A percentile compares a stretch with the other conserved stretches of the same genome.
Conservation (phyloP, 2,888 invertebrate species). For the Ryuthela nishihirai region DNA sequence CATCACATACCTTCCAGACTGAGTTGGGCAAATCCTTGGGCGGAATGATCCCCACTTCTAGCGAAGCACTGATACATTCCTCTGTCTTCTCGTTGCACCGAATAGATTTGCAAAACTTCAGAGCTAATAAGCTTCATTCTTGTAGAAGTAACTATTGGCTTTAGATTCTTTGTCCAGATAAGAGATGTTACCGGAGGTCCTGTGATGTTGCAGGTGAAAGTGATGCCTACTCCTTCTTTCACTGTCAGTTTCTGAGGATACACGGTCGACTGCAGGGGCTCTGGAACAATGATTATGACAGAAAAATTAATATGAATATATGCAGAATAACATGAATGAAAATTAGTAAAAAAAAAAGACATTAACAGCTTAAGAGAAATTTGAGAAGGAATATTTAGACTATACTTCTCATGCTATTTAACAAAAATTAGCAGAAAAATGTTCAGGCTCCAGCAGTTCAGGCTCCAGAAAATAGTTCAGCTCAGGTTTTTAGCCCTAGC, state of each 20-base stretch:
- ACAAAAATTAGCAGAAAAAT: too few species aligned
- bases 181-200: constrained; percentile 25
- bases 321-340: too few species aligned
- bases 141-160: constrained; percentile 27
- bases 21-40: constrained; percentile 26
- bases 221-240: constrained; percentile 32
- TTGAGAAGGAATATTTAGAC: too few species aligned
- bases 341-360: too few species aligned
- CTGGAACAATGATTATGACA: too few species aligned
- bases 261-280: constrained; percentile 14
- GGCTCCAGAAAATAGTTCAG: too few species aligned
- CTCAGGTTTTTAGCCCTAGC: too few species aligned
- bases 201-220: constrained; percentile 33
- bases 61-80: constrained; percentile 41
- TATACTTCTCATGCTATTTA: too few species aligned
- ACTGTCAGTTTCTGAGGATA: constrained; percentile 25
- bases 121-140: constrained; percentile 32
- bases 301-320: too few species aligned
- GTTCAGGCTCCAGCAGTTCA: too few species aligned
- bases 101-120: constrained; percentile 37
- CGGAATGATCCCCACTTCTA: constrained; percentile 17
- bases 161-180: constrained; percentile 34
- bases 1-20: constrained; percentile 26
- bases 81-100: constrained; percentile 37
- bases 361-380: too few species aligned